Evolutionary conservation across 1,140 invertebrate species (phyloP), one percentile per base, ranked within the genome.

Genomic region (Ruditapes philippinarum): DNA sequence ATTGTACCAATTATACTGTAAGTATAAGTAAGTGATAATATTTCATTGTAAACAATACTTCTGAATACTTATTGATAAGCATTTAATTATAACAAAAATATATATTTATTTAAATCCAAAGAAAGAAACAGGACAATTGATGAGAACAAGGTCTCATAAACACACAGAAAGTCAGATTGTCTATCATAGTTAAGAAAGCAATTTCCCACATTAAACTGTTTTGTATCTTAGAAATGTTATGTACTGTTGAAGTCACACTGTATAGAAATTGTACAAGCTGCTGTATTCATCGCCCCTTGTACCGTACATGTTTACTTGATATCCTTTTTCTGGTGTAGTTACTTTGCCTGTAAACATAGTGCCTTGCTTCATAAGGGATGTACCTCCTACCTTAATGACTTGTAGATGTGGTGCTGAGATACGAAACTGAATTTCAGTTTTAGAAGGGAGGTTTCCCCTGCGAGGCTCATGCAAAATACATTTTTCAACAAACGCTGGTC

Each of bases 401-500:
- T 78, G 74, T 1, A 78, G 45, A 33, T 78, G 28, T 1, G 74
- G 74, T 0, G 74, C 74, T 9, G 42, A 45, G 4, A 78, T 11
- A 31, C 45, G 4, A 28, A 78, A 78, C 7, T 78, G 49, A 1
- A 78, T 17, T 22, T 78, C 25, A 12, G 28, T 78, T 22, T 78
- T 78, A 33, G 25, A n/a, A 31, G 45, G 74, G 2, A 78, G 22
- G n/a, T 78, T 78, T 36, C 74, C 74, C 11, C 42, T 31, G 31
- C 51, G 25, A 33, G 74, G 74, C 45, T 78, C 74, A 33, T 49
- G 74, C 22, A 78, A 25, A 51, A 78, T 49, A 36, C n/a, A 25
- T 54, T 12, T 78, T 38, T 78, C 74, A 33, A 5, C 9, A 2
- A 25, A 9, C 33, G 74, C 45, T 36, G 45, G 17, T 9, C 11